Base-by-base conservation (phyloP, 2,888 invertebrate species). In the Drosophila parthenogenetica region DNA sequence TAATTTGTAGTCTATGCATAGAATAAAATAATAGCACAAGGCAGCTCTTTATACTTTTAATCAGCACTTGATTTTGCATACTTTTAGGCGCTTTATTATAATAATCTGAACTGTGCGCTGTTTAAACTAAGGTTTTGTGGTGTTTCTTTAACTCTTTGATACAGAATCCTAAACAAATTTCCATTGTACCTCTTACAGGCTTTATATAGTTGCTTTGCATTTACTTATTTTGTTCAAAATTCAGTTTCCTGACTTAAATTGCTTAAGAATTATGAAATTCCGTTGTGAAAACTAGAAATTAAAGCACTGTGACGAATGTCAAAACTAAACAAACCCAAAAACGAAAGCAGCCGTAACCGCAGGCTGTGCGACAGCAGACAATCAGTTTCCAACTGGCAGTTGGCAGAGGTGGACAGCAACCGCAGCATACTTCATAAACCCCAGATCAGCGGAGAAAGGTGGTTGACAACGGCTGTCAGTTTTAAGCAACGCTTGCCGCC, bases 391-490 rank as follows among this genome's bases (percentile, higher is more conserved):
- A 13, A 8, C 19, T 5, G 14, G n/a, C 35, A 4, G 35, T 8
- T 13, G 35, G 13, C 13, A 35, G 35, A 25, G 17, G 32, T 2
- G 7, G 17, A 50, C 55, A 17, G 51, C 29, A 22, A 45, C n/a
- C n/a, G 53, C 45, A 69, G 53, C 45, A 69, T 46, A 17, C 43
- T 57, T 53, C 39, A 40, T 53, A 32, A 25, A 19, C 32, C 37
- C 19, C 43, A 54, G 40, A 54, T 68, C 58, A 32, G 29, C 59
- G 13, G 13, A 19, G 45, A 14, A 14, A 11, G 69, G 53, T 29
- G 37, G 48, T 25, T 48, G 53, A 60, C 55, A 57, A 40, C 53
- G 64, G 42, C 65, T 76, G 73, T 66, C 77, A 76, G 76, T 48
- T 64, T 42, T 48, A 39, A 57, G 32, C 37, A 45, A 29, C 64